These are phyloP conservation scores for Drosophila kurseongensis DNA, from an alignment of 1,140 invertebrate species.

Conservation along the genomic window DNA sequence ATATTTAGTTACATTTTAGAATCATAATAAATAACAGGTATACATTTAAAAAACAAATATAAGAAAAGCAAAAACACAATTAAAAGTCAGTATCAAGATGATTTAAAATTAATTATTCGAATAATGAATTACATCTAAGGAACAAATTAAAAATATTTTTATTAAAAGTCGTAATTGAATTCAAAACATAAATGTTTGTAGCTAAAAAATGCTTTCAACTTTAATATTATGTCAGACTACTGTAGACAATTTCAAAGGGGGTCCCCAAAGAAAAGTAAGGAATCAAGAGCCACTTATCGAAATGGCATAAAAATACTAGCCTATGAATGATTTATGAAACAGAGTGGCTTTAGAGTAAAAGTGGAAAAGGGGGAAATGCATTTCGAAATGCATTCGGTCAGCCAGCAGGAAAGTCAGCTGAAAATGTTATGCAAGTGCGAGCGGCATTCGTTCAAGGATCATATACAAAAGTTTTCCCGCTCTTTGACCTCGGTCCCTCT, in stretches of 20 bases:
- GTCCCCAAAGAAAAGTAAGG: background rate
- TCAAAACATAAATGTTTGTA: no score
- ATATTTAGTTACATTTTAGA: no score
- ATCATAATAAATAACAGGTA: no score
- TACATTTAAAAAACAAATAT: no score
- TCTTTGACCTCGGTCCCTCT: slow-evolving; percentile 4
- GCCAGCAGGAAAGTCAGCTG: slow-evolving; percentile 30
- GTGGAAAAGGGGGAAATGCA: slow-evolving; percentile 1
- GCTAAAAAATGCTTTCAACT: no score
- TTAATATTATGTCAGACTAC: background rate
- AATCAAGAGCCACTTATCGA: slow-evolving; percentile 54
- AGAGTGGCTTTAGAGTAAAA: slow-evolving; percentile 18
- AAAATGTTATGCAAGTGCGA: slow-evolving; percentile 29
- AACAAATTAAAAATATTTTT: no score
- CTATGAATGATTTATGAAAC: slow-evolving; percentile 76
- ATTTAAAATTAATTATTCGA: no score
- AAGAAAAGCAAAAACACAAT: no score
- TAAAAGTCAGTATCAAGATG: no score
- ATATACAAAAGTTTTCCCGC: slow-evolving; percentile 2
- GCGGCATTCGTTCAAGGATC: slow-evolving; percentile 25
- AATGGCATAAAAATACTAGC: slow-evolving; percentile 66
- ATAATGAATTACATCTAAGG: no score
- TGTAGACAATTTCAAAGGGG: slow-evolving; percentile 14
- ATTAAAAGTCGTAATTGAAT: no score
- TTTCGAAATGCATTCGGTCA: slow-evolving; percentile 31